Conservation (phyloP, 1,140 invertebrate species). For the Macrobrachium nipponense region DNA sequence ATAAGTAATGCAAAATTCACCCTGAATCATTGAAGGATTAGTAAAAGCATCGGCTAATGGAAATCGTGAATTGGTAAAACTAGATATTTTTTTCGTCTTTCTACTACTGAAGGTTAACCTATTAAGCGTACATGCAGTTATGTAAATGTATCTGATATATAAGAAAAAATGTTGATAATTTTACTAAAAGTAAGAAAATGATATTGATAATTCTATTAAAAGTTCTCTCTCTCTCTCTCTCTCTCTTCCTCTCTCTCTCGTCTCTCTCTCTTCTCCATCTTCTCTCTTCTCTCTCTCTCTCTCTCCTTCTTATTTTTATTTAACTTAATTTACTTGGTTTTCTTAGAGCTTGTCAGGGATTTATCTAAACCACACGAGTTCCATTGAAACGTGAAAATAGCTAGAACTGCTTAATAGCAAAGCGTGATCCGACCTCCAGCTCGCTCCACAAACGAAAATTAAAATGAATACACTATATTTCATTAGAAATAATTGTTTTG, state of each 20-base stretch:
- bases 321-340: background rate
- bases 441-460: too few species aligned
- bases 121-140: too few species aligned
- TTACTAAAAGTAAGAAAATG: background rate
- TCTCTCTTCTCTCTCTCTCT: conserved; percentile 30
- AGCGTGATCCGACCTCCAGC: too few species aligned
- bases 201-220: background rate
- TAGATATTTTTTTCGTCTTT: too few species aligned
- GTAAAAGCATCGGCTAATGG: too few species aligned
- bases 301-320: background rate
- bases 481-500: too few species aligned
- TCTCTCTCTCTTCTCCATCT: conserved; percentile 32
- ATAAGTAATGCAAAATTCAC: too few species aligned
- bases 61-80: too few species aligned
- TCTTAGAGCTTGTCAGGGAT: background rate
- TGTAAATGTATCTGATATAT: background rate
- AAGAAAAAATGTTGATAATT: background rate
- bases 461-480: too few species aligned
- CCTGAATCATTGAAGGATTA: too few species aligned
- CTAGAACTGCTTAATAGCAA: too few species aligned
- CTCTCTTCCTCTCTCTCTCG: conserved; percentile 28
- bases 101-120: too few species aligned
- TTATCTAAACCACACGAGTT: background rate
- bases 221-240: conserved; percentile 22
- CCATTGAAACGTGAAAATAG: background rate